phyloP scores from a whole-genome alignment of 2,113 vertebrate genomes.

The Ellobius talpinus region DNA sequence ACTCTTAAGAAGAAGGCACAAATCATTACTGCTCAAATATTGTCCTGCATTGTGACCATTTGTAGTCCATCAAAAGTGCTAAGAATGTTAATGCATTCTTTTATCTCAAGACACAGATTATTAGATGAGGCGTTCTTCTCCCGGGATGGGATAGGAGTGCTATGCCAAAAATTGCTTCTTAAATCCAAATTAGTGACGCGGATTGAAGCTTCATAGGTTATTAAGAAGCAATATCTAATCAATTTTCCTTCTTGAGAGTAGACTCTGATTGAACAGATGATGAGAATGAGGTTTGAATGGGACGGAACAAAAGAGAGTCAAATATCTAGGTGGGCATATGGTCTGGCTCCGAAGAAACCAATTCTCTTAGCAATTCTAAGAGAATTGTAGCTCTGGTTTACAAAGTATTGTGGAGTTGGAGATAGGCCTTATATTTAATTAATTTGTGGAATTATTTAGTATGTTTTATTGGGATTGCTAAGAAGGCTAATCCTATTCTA shows the following conservation, averaged over 20 bases:
- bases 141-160: constrained; percentile 77
- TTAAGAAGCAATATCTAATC: constrained; percentile 80
- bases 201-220: constrained; percentile 75
- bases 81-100: constrained; percentile 86
- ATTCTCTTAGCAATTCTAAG: constrained; percentile 18
- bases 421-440: constrained; percentile 46
- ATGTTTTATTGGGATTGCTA: constrained; percentile 37
- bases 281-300: neutral
- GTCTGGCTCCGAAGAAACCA: constrained; percentile 11
- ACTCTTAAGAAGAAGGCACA: constrained; percentile 86
- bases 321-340: neutral
- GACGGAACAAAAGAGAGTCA: neutral
- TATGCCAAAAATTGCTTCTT: constrained; percentile 80
- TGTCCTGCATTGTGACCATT: constrained; percentile 83
- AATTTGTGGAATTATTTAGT: constrained; percentile 53
- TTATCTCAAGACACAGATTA: constrained; percentile 86
- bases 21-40: constrained; percentile 89
- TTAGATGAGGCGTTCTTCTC: constrained; percentile 82
- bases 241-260: constrained; percentile 66
- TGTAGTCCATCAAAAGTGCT: constrained; percentile 84
- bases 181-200: constrained; percentile 83
- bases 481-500: constrained; percentile 54
- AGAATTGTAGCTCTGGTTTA: neutral
- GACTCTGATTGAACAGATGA: constrained; percentile 53
- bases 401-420: constrained; percentile 8